phyloP scores from a whole-genome alignment of 2,113 vertebrate species.

The Fulmarus glacialis region DNA sequence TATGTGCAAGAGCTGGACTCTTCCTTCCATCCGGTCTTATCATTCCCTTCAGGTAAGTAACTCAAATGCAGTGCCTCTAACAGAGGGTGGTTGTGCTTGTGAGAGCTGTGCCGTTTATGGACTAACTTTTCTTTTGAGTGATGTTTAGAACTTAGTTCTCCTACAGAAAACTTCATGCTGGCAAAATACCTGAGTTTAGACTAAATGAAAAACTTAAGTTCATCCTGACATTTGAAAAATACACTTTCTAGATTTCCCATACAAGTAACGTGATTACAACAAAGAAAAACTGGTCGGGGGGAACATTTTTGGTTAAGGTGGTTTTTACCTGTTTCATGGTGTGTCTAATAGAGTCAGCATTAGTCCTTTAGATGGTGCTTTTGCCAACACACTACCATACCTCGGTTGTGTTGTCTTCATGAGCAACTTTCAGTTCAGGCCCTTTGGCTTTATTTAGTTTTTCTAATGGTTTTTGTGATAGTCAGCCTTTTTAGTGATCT shows the following conservation, averaged over 20 bases:
- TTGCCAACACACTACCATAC: not conserved
- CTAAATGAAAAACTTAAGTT: not conserved
- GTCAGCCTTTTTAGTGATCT: not conserved
- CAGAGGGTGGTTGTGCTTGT: not conserved
- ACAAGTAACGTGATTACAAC: not conserved
- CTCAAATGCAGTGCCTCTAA: not conserved
- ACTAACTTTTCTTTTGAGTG: not conserved
- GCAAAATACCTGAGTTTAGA: not conserved
- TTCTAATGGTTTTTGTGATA: not conserved
- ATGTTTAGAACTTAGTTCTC: not conserved
- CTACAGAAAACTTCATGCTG: not conserved
- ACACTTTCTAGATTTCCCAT: not conserved
- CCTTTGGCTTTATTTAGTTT: not conserved
- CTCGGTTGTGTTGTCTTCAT: not conserved
- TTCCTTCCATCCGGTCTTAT: constrained; percentile 74
- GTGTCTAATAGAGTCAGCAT: not conserved
- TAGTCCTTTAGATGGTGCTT: not conserved
- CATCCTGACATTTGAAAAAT: not conserved
- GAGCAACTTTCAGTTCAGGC: not conserved
- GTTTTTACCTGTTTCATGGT: not conserved
- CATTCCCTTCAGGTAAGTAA: constrained; percentile 81
- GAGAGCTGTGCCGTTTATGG: not conserved
- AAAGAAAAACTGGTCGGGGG: not conserved
- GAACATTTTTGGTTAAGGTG: not conserved
- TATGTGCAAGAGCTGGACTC: constrained; percentile 73